Base-by-base conservation (phyloP, 2,113 vertebrate species). In the Terrapene triunguis region DNA sequence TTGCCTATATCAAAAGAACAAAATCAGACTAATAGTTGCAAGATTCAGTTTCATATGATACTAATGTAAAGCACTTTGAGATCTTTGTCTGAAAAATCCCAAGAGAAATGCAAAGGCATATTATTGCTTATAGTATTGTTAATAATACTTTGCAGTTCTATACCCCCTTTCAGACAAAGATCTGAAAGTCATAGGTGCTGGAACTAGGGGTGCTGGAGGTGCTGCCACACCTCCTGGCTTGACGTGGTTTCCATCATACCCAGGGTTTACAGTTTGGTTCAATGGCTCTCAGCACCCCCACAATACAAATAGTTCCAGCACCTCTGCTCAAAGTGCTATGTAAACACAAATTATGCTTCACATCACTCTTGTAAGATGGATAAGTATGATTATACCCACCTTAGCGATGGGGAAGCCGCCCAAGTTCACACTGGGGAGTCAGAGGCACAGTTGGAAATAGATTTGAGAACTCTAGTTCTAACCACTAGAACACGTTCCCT, bases 341-440 rank as follows among this genome's bases (percentile, higher is more conserved):
- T 27, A 1, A 50, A 65, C 57, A 48, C 79, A 95, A 89, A 93
- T 79, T 35, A 65, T 65, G n/a, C 38, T 78, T 88, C 85, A 17
- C 29, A 1, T 21, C 72, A 83, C 84, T 57, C 72, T 88, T 47
- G 35, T 62, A 42, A 76, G 38, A 44, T 42, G 22, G 72, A 13
- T 95, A 84, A 54, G 19, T 9, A 47, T 50, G 74, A 44, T 91
- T 1, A 0, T 38, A 72, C 76, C 51, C 59, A 74, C 44, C 89
- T 93, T 53, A 76, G 9, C 53, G 69, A 69, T 0, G 3, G 74
- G 83, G 54, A 13, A 86, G 53, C 44, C 0, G 0, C 62, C 78
- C 19, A 82, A 24, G 57, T 80, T 95, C 80, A 87, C 57, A 6
- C 5, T 69, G 5, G 82, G 57, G 72, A 94, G 25, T 95, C 76